These are phyloP conservation scores for Oxyteleia sp. DNA, from an alignment of 2,888 invertebrate genomes.

Conservation along the genomic window DNA sequence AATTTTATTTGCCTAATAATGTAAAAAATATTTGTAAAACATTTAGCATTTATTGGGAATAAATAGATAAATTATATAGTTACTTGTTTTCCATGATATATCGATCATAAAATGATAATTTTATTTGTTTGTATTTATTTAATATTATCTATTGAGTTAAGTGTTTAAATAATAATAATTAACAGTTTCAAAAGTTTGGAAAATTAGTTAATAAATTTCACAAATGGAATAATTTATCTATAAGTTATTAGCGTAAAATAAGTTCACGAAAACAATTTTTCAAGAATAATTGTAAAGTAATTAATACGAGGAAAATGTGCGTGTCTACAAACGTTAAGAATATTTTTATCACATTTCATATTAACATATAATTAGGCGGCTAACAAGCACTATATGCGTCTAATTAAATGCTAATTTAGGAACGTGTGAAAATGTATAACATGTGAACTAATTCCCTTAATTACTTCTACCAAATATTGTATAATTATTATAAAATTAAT, in stretches of 20 bases:
- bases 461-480: constrained; percentile 3
- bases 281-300: neutral
- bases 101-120: too few relatives aligned
- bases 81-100: too few relatives aligned
- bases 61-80: too few relatives aligned
- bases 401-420: constrained; percentile 23
- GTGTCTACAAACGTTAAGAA: constrained; percentile 15
- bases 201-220: too few relatives aligned
- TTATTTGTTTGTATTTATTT: too few relatives aligned
- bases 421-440: constrained; percentile 16
- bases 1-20: too few relatives aligned
- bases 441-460: constrained; percentile 1
- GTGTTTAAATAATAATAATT: too few relatives aligned
- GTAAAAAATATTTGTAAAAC: too few relatives aligned
- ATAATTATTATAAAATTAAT: neutral
- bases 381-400: constrained; percentile 7
- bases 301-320: neutral
- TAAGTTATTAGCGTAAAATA: neutral
- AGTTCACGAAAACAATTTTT: neutral
- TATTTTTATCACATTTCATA: constrained; percentile 18
- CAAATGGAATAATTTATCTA: too few relatives aligned
- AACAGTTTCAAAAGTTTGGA: too few relatives aligned
- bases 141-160: too few relatives aligned
- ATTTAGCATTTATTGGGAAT: too few relatives aligned
- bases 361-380: constrained; percentile 17